Conservation (phyloP, 2,113 vertebrate genomes). For the Cololabis saira region DNA sequence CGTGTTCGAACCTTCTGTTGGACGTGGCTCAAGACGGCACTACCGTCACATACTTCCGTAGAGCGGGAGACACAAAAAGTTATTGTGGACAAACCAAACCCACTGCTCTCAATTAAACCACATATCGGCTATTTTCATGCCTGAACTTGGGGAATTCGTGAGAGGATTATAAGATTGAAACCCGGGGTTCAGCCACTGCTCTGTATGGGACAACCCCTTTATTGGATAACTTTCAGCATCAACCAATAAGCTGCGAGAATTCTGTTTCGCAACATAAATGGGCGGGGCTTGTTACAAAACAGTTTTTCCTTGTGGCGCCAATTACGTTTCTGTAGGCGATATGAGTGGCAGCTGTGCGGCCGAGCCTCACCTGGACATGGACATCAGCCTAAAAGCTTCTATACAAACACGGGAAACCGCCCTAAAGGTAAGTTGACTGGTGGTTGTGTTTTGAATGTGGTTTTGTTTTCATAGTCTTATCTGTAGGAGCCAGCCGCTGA, state of each 20-base stretch:
- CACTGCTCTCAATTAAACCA: no score
- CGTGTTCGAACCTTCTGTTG: no score
- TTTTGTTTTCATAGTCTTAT: not conserved
- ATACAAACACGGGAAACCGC: slow-evolving; percentile 19
- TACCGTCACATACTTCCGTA: no score
- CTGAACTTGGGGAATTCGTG: no score
- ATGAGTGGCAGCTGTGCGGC: not conserved
- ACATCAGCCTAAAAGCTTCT: slow-evolving; percentile 18
- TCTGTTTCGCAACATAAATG: slow-evolving; percentile 40
- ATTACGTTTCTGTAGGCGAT: not conserved
- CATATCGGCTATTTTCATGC: no score
- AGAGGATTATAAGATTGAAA: no score
- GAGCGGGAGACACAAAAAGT: no score
- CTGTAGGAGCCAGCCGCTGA: not conserved
- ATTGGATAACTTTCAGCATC: accelerated
- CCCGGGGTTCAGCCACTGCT: no score
- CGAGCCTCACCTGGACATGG: not conserved
- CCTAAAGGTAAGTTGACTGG: not conserved
- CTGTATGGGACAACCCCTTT: not conserved
- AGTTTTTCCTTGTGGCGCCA: slow-evolving; percentile 50
- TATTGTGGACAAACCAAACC: no score
- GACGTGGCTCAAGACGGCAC: no score
- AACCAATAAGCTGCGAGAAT: slow-evolving; percentile 40
- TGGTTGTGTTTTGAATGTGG: not conserved
- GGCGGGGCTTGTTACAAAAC: slow-evolving; percentile 59